Evolutionary conservation across 2,113 vertebrate genomes (phyloP).

Genomic region (Oncorhynchus keta): DNA sequence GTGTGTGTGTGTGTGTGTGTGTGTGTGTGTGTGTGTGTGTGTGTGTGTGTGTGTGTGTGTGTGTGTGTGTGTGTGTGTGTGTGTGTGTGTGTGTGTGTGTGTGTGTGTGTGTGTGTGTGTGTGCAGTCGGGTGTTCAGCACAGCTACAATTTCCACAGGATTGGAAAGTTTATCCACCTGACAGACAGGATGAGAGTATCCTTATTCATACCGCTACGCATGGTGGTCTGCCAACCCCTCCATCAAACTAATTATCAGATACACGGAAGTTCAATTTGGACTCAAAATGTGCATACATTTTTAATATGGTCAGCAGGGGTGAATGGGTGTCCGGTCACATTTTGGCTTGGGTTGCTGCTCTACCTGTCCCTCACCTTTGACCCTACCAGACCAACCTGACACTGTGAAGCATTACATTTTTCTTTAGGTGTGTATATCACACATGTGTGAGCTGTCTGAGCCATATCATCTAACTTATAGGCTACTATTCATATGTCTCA

Average conservation of each 20-base stretch:
- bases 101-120: not conserved
- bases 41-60: not conserved
- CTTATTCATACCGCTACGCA: constrained; percentile 42
- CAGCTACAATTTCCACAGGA: constrained; percentile 42
- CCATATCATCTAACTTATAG: too few relatives aligned
- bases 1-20: too few relatives aligned
- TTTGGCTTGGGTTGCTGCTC: not conserved
- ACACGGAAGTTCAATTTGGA: constrained; percentile 36
- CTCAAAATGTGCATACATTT: constrained; percentile 55
- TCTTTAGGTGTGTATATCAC: not conserved
- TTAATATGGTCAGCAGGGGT: constrained; percentile 45
- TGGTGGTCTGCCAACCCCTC: constrained; percentile 15
- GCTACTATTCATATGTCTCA: not conserved
- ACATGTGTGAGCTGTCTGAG: not conserved
- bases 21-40: too few relatives aligned
- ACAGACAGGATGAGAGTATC: constrained; percentile 41
- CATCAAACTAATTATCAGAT: constrained; percentile 38
- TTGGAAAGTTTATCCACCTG: constrained; percentile 52
- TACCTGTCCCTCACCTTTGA: constrained; percentile 40
- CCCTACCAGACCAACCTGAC: constrained; percentile 7
- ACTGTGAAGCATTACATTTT: not conserved
- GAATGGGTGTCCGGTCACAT: constrained; percentile 10
- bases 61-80: too few relatives aligned
- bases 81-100: too few relatives aligned
- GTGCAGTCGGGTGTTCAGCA: not conserved